Percentiles rank a stretch among this genome's conserved stretches.
Conservation (phyloP, 1,140 invertebrate genomes). For the Drosophila sulfurigaster region DNA sequence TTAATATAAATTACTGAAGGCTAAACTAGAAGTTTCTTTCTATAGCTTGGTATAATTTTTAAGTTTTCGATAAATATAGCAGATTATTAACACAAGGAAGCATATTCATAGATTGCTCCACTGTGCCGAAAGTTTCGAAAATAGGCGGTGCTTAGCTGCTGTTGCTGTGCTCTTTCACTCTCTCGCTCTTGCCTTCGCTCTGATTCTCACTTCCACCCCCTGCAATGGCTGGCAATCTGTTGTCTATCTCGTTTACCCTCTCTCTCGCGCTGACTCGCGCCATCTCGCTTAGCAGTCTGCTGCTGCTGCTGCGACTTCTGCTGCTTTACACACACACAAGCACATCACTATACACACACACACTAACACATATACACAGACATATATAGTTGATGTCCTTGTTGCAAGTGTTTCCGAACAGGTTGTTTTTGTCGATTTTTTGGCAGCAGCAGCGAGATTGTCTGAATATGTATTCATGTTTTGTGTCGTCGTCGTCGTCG, state of each 20-base stretch:
- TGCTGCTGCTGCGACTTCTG: slow-evolving; percentile 26
- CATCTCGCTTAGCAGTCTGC: background rate
- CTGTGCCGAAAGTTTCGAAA: slow-evolving; percentile 68
- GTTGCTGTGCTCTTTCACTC: slow-evolving; percentile 19
- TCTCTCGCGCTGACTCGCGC: slow-evolving; percentile 30
- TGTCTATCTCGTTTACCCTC: slow-evolving; percentile 50
- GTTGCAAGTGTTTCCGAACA: slow-evolving; percentile 84
- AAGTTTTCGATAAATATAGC: too few species aligned
- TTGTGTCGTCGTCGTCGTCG: slow-evolving; percentile 48
- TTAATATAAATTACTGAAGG: too few species aligned
- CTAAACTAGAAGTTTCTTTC: too few species aligned
- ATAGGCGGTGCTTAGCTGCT: slow-evolving; percentile 70
- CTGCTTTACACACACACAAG: slow-evolving; percentile 11
- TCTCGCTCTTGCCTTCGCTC: background rate
- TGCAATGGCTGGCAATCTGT: slow-evolving; percentile 34
- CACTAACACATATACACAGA: background rate
- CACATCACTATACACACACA: slow-evolving; percentile 31
- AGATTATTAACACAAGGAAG: too few species aligned
- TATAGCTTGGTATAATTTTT: too few species aligned
- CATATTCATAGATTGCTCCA: background rate
- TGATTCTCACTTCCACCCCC: slow-evolving; percentile 44
- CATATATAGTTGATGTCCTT: slow-evolving; percentile 70
- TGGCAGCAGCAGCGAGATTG: slow-evolving; percentile 76
- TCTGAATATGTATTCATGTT: slow-evolving; percentile 78
- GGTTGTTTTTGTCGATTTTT: slow-evolving; percentile 85